Conservation (phyloP, 2,797 vertebrate genomes). For the Enteromius afrohamiltoni region DNA sequence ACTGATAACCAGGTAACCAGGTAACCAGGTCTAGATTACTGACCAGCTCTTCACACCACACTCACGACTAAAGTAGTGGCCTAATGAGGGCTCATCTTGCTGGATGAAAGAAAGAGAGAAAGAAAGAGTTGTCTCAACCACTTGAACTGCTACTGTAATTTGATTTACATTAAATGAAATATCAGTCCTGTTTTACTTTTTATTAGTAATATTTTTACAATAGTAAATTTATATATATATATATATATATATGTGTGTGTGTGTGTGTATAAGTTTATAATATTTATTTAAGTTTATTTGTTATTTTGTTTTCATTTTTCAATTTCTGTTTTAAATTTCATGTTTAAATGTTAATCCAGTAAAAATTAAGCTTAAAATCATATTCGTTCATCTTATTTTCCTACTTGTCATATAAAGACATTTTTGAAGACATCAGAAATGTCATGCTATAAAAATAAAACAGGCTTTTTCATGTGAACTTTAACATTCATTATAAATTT, state of each 20-base stretch:
- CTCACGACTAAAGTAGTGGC: neutral
- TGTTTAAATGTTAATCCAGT: neutral
- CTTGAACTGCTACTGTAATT: neutral
- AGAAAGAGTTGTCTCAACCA: neutral
- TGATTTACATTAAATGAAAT: neutral
- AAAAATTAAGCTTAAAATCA: neutral
- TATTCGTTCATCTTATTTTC: neutral
- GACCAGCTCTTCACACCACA: neutral
- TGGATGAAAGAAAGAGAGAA: neutral
- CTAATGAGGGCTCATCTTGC: neutral
- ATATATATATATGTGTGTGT: too few species aligned
- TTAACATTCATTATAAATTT: neutral
- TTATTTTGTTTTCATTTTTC: neutral
- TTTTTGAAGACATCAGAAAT: slow-evolving; percentile 21
- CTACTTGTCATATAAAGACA: neutral
- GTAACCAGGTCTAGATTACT: slow-evolving; percentile 43
- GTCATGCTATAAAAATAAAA: neutral
- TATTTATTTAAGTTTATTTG: too few species aligned
- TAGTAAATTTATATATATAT: too few species aligned
- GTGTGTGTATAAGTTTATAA: too few species aligned
- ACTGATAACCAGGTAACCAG: neutral
- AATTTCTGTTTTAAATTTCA: neutral
- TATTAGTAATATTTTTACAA: too few species aligned
- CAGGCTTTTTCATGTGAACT: neutral
- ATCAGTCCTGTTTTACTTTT: too few species aligned